Evolutionary conservation across 1,140 invertebrate genomes (phyloP).

Genomic region (Latrodectus geometricus): DNA sequence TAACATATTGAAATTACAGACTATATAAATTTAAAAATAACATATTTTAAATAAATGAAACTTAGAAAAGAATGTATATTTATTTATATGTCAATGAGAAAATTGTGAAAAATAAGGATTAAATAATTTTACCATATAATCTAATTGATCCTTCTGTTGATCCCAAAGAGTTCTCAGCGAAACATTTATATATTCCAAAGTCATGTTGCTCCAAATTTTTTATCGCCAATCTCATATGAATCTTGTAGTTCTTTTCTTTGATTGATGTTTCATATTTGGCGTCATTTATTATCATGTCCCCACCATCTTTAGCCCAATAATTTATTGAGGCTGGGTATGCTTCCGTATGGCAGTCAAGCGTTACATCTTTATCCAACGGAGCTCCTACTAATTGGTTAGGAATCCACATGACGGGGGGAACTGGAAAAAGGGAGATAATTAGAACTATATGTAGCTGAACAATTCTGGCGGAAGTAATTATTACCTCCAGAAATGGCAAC

Average conservation of each 20-base stretch:
- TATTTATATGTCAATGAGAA: neutral
- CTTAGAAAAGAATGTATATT: no score
- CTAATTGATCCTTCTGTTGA: slow-evolving; percentile 92
- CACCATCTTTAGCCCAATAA: slow-evolving; percentile 65
- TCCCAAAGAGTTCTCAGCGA: slow-evolving; percentile 91
- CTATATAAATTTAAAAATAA: no score
- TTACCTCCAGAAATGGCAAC: slow-evolving; percentile 45
- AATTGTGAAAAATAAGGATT: neutral
- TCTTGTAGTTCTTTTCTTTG: slow-evolving; percentile 64
- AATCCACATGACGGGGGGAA: slow-evolving; percentile 71
- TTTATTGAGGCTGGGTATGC: slow-evolving; percentile 65
- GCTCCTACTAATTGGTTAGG: slow-evolving; percentile 71
- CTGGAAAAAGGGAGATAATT: slow-evolving; percentile 65
- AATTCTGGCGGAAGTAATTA: slow-evolving; percentile 54
- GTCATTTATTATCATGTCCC: slow-evolving; percentile 62
- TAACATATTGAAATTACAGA: no score
- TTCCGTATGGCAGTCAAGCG: slow-evolving; percentile 70
- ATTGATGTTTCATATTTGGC: slow-evolving; percentile 64
- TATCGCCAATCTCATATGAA: slow-evolving; percentile 65
- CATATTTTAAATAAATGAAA: no score
- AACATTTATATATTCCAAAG: slow-evolving; percentile 88
- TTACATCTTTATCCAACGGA: slow-evolving; percentile 68
- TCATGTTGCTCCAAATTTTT: slow-evolving; percentile 72
- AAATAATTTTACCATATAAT: slow-evolving; percentile 83
- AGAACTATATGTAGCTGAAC: slow-evolving; percentile 51